Conservation (phyloP, 2,888 invertebrate genomes). For the Melipona beecheii region DNA sequence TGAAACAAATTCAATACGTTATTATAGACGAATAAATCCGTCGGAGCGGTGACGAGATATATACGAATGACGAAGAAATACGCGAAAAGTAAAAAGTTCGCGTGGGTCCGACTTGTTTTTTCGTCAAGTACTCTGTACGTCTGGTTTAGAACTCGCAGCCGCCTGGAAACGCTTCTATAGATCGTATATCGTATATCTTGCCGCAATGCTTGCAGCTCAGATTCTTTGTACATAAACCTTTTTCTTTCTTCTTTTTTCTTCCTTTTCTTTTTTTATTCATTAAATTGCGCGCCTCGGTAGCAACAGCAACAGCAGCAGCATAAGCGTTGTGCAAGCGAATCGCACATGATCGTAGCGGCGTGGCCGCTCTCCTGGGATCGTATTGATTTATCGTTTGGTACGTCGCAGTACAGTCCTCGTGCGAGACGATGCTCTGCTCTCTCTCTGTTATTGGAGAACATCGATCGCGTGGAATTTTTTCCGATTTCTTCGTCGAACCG, state of each 20-base stretch:
- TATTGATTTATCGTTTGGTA: slow-evolving; percentile 61
- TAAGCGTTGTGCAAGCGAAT: slow-evolving; percentile 45
- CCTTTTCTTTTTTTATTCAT: slow-evolving; percentile 15
- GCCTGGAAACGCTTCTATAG: slow-evolving; percentile 63
- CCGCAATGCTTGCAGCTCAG: slow-evolving; percentile 62
- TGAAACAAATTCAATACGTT: background rate
- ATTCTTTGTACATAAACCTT: slow-evolving; percentile 21
- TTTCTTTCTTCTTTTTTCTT: background rate
- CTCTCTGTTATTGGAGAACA: slow-evolving; percentile 19
- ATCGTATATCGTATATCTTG: slow-evolving; percentile 55
- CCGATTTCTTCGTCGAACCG: background rate
- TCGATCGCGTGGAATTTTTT: slow-evolving; percentile 36
- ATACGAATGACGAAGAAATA: background rate
- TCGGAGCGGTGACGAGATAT: background rate
- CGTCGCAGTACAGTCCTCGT: slow-evolving; percentile 43
- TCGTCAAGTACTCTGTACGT: slow-evolving; percentile 40
- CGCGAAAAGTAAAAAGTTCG: background rate
- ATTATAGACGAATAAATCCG: slow-evolving; percentile 5
- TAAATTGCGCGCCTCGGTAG: slow-evolving; percentile 46
- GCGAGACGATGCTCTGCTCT: slow-evolving; percentile 24
- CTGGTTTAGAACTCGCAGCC: slow-evolving; percentile 53
- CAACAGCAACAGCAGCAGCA: slow-evolving; percentile 20
- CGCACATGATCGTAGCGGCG: slow-evolving; percentile 45
- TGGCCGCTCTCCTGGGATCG: slow-evolving; percentile 49
- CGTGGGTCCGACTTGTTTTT: slow-evolving; percentile 41